Evolutionary conservation across 2,888 invertebrate species (phyloP), one percentile per base, ranked within the genome.

Genomic region (Fabriciana adippe): DNA sequence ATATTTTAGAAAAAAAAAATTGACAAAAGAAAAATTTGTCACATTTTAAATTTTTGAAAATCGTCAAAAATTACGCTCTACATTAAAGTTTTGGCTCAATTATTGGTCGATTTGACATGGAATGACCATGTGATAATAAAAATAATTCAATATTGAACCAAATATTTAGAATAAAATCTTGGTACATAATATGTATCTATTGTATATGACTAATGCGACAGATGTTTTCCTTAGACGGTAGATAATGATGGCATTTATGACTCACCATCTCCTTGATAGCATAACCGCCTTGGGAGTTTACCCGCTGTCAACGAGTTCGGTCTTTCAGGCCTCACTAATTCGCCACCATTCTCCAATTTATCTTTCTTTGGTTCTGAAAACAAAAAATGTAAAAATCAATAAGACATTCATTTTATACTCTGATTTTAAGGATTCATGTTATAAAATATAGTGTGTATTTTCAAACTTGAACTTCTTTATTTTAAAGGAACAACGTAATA

Each of bases 351-450:
- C 89, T 97, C 97, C 95, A 96, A 95, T 95, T 97, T 97, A 94
- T 97, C 97, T 95, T 97, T 97, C 94, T 97, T 96, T 95, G 97
- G 96, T 95, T 97, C 97, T 97, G 95, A 48, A 95, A 95, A 87
- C 77, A 78, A 79, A 21, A 47, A 47, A 50, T 35, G 41, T 16
- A 21, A 11, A 13, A 26, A 48, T 11, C 14, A 47, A 50, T 35
- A 55, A 41, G n/a, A 11, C n/a, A 26, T 35, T 4, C 6, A 51
- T 15, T 31, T 16, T 8, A 5, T 35, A 18, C 0, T 15, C 15
- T 14, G 13, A 50, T 50, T 8, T 14, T 13, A n/a, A 50, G n/a
- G n/a, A 50, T 11, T 0, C n/a, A 6, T 41, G 1, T 41, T 11
- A 8, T 41, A 41, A 41, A 41, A 11, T 41, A 41, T 41, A 26